Conservation (phyloP, 2,888 invertebrate species). For the Lycaena phlaeas region DNA sequence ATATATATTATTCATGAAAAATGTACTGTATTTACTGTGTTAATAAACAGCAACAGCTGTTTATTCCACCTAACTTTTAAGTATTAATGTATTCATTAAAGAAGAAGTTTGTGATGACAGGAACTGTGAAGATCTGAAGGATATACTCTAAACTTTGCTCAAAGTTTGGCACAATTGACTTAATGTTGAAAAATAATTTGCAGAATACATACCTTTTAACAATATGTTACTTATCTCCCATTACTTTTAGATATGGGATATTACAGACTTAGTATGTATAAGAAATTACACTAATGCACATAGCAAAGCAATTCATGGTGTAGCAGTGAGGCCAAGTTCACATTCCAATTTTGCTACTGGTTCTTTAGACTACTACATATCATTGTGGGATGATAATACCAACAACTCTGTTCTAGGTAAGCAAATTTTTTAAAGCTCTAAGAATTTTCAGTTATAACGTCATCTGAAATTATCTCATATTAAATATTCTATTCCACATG, state of each 20-base stretch:
- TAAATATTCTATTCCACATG: not conserved
- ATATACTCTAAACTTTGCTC: too few relatives aligned
- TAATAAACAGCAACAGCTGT: not conserved
- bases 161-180: too few relatives aligned
- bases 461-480: not conserved
- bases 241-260: constrained; percentile 59
- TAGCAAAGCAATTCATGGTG: constrained; percentile 48
- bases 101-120: too few relatives aligned
- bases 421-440: constrained; percentile 12
- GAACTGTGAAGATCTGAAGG: too few relatives aligned
- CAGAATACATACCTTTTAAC: not conserved
- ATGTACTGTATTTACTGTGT: not conserved
- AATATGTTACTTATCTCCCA: constrained; percentile 3
- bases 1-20: not conserved
- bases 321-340: constrained; percentile 62
- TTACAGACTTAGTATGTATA: constrained; percentile 52
- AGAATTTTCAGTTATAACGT: not conserved
- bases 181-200: too few relatives aligned
- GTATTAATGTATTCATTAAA: too few relatives aligned
- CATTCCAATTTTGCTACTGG: constrained; percentile 65
- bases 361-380: constrained; percentile 64
- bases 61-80: too few relatives aligned
- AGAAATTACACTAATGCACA: constrained; percentile 65
- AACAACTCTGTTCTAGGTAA: constrained; percentile 44
- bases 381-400: constrained; percentile 68